Base-by-base conservation (phyloP, 1,140 invertebrate species). In the Cepaea nemoralis region DNA sequence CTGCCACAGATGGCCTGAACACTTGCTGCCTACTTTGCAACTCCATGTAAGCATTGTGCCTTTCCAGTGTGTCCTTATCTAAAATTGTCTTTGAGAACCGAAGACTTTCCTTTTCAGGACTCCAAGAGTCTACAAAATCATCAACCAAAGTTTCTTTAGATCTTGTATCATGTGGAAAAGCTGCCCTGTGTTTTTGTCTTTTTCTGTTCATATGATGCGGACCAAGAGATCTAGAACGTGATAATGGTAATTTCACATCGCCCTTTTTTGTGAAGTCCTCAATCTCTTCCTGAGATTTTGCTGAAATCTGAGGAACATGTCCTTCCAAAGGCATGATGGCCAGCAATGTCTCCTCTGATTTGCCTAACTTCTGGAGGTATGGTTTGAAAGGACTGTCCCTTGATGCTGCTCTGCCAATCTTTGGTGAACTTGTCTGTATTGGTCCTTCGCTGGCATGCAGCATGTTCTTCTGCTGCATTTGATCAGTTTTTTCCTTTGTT, bases 341-440 rank as follows among this genome's bases (percentile, higher is more conserved):
- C 50, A 80, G 33, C 45, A 83, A 40, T 0, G 82, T 83, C 40
- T 83, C 82, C 37, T 83, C 82, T 12, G 82, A 83, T 70, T 83
- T 83, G 14, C 82, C 82, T 45, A 83, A 66, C 73, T 83, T 80
- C 33, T 37, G 71, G 31, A 66, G 78, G 55, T 83, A 83, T 33
- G 37, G 70, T 42, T 81, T 83, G 45, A 83, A 81, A 14, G 78
- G 77, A n/a, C 82, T 75, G 5, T 83, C 82, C 42, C 50, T 69
- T 66, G 77, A 69, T 35, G 42, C 69, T 31, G 55, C 19, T 14
- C 82, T 69, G 31, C 82, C 82, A 24, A 83, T 14, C 24, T 83
- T 83, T n/a, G 82, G 82, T 14, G 82, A 83, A 39, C 82, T 83
- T 10, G 82, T 83, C 63, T 77, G 71, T 35, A 83, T n/a, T 1